phyloP scores from a whole-genome alignment of 2,797 vertebrate species.

The Potorous gilbertii region DNA sequence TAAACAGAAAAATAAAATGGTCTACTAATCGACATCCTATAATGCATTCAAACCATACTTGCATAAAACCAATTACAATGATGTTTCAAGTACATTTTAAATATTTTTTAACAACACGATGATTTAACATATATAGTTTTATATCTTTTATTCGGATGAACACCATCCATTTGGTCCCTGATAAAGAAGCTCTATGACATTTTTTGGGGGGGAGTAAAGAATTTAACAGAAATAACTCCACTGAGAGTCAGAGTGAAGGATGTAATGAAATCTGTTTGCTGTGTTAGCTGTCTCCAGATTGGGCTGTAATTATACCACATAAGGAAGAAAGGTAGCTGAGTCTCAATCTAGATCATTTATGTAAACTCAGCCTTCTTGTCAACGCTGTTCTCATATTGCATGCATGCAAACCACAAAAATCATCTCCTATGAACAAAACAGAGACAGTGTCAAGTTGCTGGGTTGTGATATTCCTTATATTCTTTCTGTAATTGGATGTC shows the following conservation, averaged over 20 bases:
- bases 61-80: background rate
- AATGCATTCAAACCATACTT: slow-evolving; percentile 1
- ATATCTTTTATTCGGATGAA: slow-evolving; percentile 68
- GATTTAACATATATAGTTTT: slow-evolving; percentile 55
- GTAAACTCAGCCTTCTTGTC: slow-evolving; percentile 92
- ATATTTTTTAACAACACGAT: slow-evolving; percentile 30
- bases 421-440: slow-evolving; percentile 88
- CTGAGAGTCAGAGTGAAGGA: slow-evolving; percentile 84
- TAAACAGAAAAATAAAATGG: slow-evolving; percentile 40
- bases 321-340: slow-evolving; percentile 89
- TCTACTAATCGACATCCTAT: slow-evolving; percentile 32
- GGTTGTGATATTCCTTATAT: slow-evolving; percentile 81
- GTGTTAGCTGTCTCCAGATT: slow-evolving; percentile 91
- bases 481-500: slow-evolving; percentile 80
- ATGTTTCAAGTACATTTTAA: slow-evolving; percentile 43
- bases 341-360: slow-evolving; percentile 88
- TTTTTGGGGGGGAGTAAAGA: slow-evolving; percentile 61
- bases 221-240: slow-evolving; percentile 86
- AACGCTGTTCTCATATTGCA: slow-evolving; percentile 87
- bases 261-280: slow-evolving; percentile 91
- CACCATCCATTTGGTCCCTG: slow-evolving; percentile 64
- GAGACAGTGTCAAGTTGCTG: slow-evolving; percentile 85
- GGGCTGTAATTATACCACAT: slow-evolving; percentile 93
- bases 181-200: slow-evolving; percentile 75
- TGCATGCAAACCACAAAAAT: slow-evolving; percentile 89